Conservation (phyloP, 2,888 invertebrate genomes). For the Amiota communis region DNA sequence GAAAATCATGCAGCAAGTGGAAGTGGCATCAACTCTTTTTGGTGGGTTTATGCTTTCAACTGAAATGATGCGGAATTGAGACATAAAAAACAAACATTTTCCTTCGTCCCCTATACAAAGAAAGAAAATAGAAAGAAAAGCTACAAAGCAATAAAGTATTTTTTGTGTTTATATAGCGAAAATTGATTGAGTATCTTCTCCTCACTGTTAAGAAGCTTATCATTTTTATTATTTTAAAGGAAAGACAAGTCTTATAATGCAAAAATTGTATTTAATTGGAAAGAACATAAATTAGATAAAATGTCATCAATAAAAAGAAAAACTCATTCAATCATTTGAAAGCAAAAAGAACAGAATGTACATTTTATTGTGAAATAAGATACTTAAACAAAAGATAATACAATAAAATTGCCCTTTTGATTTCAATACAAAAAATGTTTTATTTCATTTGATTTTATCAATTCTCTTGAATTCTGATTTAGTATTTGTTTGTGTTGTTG, state of each 20-base stretch:
- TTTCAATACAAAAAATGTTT: conserved; percentile 1
- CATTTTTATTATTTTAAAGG: no score
- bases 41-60: not conserved
- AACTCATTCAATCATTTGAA: no score
- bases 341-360: no score
- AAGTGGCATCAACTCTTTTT: not conserved
- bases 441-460: conserved; percentile 8
- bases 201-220: no score
- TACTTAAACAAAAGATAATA: conserved; percentile 4
- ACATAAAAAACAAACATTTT: not conserved
- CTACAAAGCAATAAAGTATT: no score
- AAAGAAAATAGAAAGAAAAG: not conserved
- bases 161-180: no score
- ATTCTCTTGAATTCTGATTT: not conserved
- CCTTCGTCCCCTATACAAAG: no score
- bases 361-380: not conserved
- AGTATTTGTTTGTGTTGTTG: conserved; percentile 5
- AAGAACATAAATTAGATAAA: no score
- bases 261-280: no score
- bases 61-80: conserved; percentile 10
- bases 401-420: not conserved
- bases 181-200: no score
- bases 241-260: no score
- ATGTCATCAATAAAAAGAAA: no score
- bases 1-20: not conserved